Conservation (phyloP, 2,113 vertebrate genomes). For the Amazona vittata region DNA sequence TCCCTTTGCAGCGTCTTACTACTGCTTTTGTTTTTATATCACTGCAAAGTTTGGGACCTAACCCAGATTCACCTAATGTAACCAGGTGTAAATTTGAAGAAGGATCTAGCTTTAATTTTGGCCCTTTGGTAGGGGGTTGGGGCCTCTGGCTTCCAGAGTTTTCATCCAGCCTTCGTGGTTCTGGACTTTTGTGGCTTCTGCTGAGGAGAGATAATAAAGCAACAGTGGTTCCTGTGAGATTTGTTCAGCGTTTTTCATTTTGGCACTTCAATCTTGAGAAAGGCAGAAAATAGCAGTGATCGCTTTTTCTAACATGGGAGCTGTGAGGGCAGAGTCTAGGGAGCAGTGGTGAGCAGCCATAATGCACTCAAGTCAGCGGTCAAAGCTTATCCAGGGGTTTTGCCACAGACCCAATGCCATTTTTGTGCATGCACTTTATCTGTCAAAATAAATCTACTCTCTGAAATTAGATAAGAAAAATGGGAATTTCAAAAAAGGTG, state of each 20-base stretch:
- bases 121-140: neutral
- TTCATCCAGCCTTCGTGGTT: neutral
- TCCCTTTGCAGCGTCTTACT: neutral
- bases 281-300: neutral
- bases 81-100: neutral
- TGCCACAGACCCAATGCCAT: neutral
- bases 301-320: neutral
- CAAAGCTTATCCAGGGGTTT: neutral
- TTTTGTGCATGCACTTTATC: neutral
- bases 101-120: neutral
- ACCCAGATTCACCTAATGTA: neutral
- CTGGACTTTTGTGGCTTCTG: neutral
- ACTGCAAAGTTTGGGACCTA: neutral
- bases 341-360: neutral
- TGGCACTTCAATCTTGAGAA: neutral
- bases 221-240: neutral
- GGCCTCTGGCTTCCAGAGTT: neutral
- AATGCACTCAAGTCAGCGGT: neutral
- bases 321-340: neutral
- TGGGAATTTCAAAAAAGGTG: neutral
- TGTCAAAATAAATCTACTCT: neutral
- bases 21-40: neutral
- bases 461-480: neutral
- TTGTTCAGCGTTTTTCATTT: rapidly evolving
- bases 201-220: neutral